Conservation (phyloP, 1,140 invertebrate genomes). For the Glossosoma conforme region DNA sequence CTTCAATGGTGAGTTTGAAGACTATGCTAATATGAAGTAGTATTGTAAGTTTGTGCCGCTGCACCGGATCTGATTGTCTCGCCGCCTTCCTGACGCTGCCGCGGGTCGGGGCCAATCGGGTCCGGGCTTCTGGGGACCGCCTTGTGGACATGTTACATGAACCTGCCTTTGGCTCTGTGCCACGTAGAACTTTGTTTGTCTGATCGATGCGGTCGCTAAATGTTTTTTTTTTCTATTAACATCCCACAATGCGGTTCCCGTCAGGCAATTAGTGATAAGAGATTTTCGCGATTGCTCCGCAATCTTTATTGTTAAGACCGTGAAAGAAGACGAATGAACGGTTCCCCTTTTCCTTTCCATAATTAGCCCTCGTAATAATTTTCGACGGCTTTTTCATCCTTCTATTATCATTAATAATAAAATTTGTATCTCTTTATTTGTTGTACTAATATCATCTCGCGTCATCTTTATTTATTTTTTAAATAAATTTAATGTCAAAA, state of each 20-base stretch:
- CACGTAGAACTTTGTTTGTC: too few species aligned
- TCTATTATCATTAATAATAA: too few species aligned
- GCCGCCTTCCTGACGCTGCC: background rate
- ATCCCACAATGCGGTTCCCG: constrained; percentile 23
- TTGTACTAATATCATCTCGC: too few species aligned
- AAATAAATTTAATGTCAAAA: too few species aligned
- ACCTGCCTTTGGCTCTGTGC: too few species aligned
- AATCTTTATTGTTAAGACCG: constrained; percentile 26
- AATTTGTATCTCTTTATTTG: too few species aligned
- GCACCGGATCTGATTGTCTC: constrained; percentile 15
- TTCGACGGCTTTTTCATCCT: too few species aligned
- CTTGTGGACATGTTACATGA: constrained; percentile 25
- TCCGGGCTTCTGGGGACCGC: constrained; percentile 14
- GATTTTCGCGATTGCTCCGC: constrained; percentile 15
- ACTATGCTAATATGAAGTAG: constrained; percentile 1
- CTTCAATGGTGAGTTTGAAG: background rate
- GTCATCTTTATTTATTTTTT: too few species aligned
- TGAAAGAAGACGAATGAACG: constrained; percentile 14
- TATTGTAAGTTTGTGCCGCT: background rate
- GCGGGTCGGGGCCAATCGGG: constrained; percentile 12
- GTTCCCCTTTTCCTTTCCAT: constrained; percentile 10
- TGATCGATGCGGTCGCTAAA: too few species aligned
- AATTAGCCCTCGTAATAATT: too few species aligned
- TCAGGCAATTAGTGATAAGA: constrained; percentile 21
- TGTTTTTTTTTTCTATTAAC: too few species aligned